Percentiles rank a stretch among this genome's conserved stretches.
Evolutionary conservation across 2,113 vertebrate genomes (phyloP).

Genomic region (Indicator indicator): DNA sequence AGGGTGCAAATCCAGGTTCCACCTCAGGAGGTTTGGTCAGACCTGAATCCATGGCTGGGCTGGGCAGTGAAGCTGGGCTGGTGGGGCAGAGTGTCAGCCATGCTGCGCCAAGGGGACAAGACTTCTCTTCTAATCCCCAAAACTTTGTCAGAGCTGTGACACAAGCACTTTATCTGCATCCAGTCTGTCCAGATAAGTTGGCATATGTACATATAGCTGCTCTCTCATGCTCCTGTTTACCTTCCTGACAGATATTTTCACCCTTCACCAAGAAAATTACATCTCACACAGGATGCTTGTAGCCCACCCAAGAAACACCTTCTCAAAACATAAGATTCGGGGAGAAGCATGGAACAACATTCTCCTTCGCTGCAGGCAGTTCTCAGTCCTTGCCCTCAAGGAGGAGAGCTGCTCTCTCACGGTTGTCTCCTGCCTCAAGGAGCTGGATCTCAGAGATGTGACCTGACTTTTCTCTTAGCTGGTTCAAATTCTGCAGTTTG

Average conservation of each 20-base stretch:
- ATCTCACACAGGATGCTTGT: not conserved
- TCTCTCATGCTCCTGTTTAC: not conserved
- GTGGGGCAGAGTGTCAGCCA: not conserved
- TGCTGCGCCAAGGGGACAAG: accelerated
- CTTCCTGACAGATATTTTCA: not conserved
- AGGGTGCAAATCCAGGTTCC: not conserved
- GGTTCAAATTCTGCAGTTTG: not conserved
- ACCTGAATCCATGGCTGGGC: not conserved
- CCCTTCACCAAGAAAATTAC: not conserved
- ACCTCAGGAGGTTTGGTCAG: not conserved
- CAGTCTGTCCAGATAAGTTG: not conserved
- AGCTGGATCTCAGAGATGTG: accelerated
- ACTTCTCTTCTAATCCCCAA: not conserved
- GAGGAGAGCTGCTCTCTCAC: not conserved
- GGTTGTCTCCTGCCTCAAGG: not conserved
- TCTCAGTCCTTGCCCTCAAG: accelerated
- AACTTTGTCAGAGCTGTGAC: not conserved
- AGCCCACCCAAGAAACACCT: not conserved
- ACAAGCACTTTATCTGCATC: not conserved
- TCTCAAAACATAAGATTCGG: not conserved
- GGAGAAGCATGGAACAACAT: not conserved
- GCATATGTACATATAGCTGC: not conserved
- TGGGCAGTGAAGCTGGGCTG: not conserved
- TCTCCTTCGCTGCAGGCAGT: not conserved
- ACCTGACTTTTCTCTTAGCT: not conserved